These are phyloP conservation scores for Lochmaea capreae DNA, from an alignment of 2,888 invertebrate genomes.

Conservation along the genomic window DNA sequence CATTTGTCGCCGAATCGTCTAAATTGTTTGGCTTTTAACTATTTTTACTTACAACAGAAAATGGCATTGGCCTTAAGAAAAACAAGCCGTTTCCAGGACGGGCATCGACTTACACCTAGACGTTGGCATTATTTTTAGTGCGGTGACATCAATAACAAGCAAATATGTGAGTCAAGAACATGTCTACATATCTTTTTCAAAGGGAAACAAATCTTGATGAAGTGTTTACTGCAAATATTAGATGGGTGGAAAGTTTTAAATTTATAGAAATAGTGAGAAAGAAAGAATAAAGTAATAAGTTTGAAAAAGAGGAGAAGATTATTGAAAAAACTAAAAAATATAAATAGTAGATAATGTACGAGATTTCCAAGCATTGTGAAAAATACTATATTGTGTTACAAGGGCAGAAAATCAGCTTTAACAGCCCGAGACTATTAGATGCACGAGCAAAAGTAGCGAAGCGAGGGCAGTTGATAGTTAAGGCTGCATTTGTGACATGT, in stretches of 20 bases:
- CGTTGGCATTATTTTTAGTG: constrained; percentile 23
- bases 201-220: background rate
- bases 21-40: constrained; percentile 9
- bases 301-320: too few species aligned
- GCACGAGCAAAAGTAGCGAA: too few species aligned
- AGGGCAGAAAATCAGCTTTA: too few species aligned
- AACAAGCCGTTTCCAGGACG: constrained; percentile 4
- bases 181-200: background rate
- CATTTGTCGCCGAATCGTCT: constrained; percentile 16
- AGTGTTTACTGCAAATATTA: background rate
- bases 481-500: too few species aligned
- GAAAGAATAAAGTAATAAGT: too few species aligned
- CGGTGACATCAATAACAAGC: constrained; percentile 1
- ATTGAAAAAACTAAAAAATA: too few species aligned
- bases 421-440: too few species aligned
- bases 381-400: too few species aligned
- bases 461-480: too few species aligned
- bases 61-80: constrained; percentile 18
- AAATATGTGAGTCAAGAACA: background rate
- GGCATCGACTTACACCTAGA: constrained; percentile 1
- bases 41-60: constrained; percentile 13
- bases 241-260: background rate
- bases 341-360: too few species aligned
- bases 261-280: too few species aligned
- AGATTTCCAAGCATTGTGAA: too few species aligned